Conservation (phyloP, 2,113 vertebrate genomes). For the Pseudorectes ferrugineus region DNA sequence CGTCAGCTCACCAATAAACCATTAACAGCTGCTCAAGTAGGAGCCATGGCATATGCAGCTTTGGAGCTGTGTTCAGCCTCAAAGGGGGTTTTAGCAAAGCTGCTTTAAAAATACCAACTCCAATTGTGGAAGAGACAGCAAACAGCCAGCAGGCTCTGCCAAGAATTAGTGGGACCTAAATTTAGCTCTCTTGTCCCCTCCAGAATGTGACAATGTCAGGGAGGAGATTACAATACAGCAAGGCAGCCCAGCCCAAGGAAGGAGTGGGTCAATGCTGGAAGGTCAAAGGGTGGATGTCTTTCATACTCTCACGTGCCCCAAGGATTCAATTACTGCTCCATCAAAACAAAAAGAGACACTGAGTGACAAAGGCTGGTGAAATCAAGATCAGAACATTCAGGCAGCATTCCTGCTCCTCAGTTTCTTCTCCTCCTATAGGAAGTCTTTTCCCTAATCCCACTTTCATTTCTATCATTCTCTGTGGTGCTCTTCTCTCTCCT, state of each 20-base stretch:
- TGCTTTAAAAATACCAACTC: constrained; percentile 47
- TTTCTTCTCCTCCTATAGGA: background rate
- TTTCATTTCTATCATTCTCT: background rate
- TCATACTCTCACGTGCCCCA: background rate
- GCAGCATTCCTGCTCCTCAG: constrained; percentile 7
- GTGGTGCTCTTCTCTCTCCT: background rate
- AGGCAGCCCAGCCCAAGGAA: constrained; percentile 21
- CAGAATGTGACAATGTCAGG: constrained; percentile 55
- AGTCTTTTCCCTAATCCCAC: background rate
- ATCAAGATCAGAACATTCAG: background rate
- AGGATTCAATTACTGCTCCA: background rate
- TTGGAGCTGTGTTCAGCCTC: background rate
- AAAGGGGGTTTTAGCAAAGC: constrained; percentile 32
- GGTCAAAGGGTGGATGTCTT: constrained; percentile 21
- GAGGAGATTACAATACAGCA: constrained; percentile 35
- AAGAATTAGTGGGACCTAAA: constrained; percentile 51
- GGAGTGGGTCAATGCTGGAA: constrained; percentile 13
- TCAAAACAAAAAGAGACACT: background rate
- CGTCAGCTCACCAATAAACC: constrained; percentile 8
- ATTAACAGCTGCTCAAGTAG: constrained; percentile 37
- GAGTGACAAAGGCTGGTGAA: background rate
- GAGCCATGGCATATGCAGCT: background rate
- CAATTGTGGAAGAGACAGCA: constrained; percentile 54
- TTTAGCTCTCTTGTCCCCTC: constrained; percentile 43
- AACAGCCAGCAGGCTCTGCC: constrained; percentile 45